Evolutionary conservation across 2,888 invertebrate species (phyloP), one percentile per base, ranked within the genome.

Genomic region (Pomacea canaliculata): DNA sequence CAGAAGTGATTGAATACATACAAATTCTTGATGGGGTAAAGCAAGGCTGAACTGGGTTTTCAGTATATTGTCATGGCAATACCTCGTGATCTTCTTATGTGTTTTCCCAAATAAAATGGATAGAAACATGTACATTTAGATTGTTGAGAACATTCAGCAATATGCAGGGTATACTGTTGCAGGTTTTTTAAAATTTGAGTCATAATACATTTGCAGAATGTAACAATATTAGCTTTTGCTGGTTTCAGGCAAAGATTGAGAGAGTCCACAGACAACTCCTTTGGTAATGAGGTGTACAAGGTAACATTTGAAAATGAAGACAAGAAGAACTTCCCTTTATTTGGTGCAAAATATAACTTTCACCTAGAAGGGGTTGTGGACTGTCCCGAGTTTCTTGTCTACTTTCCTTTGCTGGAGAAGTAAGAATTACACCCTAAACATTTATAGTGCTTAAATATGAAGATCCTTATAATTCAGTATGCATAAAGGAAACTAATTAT

Each of bases 381-480:
- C 90, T 99, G 99, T 91, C 99, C 99, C 1, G 99, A 99, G 91
- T 99, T 98, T 92, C 93, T 99, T 78, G 97, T 99, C 23, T 95
- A 99, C 91, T 96, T 98, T 91, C 96, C 97, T 27, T 93, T 95
- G 8, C 92, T 99, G 76, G 93, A 88, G 82, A 87, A 89, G 89
- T 89, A 80, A 81, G 87, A 82, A n/a, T 48, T 19, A 13, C 37
- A 13, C 23, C 68, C 37, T 37, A 37, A 37, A 27, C 67, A 37
- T n/a, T 19, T 19, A n/a, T n/a, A 19, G 67, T 18, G 18, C 18
- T 23, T 23, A 67, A 23, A 18, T 16, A 18, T 67, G 9, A 9
- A 27, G 27, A 67, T 7, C 23, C 23, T 7, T 16, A 62, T 62
- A 67, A 16, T 67, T 37, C 16, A 16, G 18, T 67, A 60, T 60